Percentiles rank a stretch among this genome's conserved stretches.
phyloP scores from a whole-genome alignment of 2,113 vertebrate genomes.

The Chamaea fasciata region DNA sequence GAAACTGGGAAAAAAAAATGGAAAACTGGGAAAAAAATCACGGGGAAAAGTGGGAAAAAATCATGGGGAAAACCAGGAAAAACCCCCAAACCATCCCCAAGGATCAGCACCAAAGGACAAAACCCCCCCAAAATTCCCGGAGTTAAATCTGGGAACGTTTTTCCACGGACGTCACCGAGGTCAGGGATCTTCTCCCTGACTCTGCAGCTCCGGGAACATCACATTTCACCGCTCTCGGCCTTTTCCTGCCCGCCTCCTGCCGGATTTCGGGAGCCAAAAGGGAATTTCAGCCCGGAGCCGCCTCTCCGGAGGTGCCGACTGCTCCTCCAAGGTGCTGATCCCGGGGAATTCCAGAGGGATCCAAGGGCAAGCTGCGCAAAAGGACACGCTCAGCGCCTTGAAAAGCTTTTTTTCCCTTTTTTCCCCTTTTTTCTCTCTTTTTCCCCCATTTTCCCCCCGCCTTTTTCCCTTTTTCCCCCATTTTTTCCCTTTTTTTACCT shows the following conservation, averaged over 20 bases:
- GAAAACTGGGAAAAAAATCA: fast-evolving
- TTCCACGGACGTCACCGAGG: background rate
- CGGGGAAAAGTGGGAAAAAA: fast-evolving
- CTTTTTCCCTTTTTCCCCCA: too few species aligned
- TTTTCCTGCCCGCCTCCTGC: background rate
- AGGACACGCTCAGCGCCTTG: background rate
- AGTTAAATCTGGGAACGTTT: fast-evolving
- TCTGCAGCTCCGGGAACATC: background rate
- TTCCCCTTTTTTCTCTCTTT: too few species aligned
- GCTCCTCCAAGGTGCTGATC: background rate
- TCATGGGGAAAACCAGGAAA: fast-evolving
- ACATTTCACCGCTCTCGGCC: background rate
- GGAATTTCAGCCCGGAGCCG: background rate
- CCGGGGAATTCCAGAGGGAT: background rate
- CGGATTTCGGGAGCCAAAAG: background rate
- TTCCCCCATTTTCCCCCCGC: too few species aligned
- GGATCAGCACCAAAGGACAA: background rate
- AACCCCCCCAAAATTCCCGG: background rate
- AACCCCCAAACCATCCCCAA: background rate
- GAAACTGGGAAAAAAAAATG: background rate
- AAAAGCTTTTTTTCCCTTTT: background rate
- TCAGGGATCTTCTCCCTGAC: background rate
- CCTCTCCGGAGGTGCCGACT: background rate
- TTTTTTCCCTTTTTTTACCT: too few species aligned
- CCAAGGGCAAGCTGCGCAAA: fast-evolving